Evolutionary conservation across 2,797 vertebrate genomes (phyloP), one percentile per base, ranked within the genome.

Genomic region (Sebastes reedi): DNA sequence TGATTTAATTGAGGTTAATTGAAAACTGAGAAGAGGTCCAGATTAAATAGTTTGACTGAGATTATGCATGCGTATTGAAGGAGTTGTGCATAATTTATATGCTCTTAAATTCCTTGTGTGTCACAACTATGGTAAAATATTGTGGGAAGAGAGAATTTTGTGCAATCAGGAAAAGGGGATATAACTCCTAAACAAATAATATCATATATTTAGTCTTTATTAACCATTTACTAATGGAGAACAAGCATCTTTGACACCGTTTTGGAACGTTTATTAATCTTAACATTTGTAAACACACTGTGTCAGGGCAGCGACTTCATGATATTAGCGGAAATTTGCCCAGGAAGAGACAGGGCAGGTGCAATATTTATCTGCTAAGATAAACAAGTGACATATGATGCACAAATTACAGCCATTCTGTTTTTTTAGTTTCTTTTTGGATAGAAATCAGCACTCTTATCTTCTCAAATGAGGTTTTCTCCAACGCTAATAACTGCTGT

Each of bases 401-500:
- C 78, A 50, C 72, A 91, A 87, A 90, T 87, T 88, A 86, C 77
- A 84, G 67, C 81, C 58, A 39, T 71, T 68, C 61, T 20, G 24
- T 79, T 67, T 76, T 79, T 50, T 72, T 70, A n/a, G 3, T 64
- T 67, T 62, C 55, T 29, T 42, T 32, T 75, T 67, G 59, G 68
- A 58, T 78, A 74, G 69, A 87, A 84, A 87, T 82, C 86, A 85
- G 73, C 81, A 59, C 88, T 71, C 87, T 88, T 84, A 84, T 91
- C 85, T 85, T 42, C 55, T 87, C 87, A 83, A 87, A 90, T 83
- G 86, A 90, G 83, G 87, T 88, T 90, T 84, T 96, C 96, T 96
- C 79, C 96, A 95, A 94, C 95, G 92, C 96, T 92, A 98, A 98
- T 97, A 98, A 97, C 96, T 95, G 97, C 96, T 97, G 97, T 97